Evolutionary conservation across 2,113 vertebrate species (phyloP), one percentile per base, ranked within the genome.

Genomic region (Tachuris rubrigastra): DNA sequence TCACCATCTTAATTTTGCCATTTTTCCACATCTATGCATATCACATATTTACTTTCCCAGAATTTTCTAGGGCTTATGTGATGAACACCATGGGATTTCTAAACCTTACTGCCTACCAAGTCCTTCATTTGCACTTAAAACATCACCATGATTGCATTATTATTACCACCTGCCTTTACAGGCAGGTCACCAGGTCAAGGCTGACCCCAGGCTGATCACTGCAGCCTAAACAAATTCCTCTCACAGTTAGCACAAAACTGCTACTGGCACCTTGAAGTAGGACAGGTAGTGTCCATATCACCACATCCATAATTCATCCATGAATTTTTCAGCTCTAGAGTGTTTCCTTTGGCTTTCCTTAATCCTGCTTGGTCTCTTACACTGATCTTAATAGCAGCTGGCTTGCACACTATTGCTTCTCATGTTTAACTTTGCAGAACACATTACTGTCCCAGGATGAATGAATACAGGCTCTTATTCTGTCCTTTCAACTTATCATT

Each of bases 401-500:
- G 78, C 81, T 78, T 62, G 84, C 44, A 62, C 53, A 39, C 10
- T 42, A 82, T 87, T 77, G 75, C 78, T 89, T 15, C 66, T 82
- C 49, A 17, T 31, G 71, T 83, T 93, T 92, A 96, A 95, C 90
- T 94, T 66, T 37, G 63, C 92, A 94, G 90, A 94, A 95, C 79
- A 46, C 74, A 91, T 81, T 95, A 83, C 65, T 89, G 75, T 73
- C 86, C 94, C 79, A 92, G 94, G 82, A 97, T 87, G 79, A 95
- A 95, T 84, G 58, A 85, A 73, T 85, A 63, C 59, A 84, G 93
- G 52, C 75, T 91, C 69, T 95, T 87, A 88, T 49, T 92, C 93
- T 94, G 80, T 96, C 85, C 93, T 92, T 89, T 84, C 82, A 94
- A 94, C 91, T 95, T 96, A 94, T 90, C 82, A 92, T 59, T 82